phyloP scores from a whole-genome alignment of 1,140 invertebrate genomes.

The Drosophila kohkoa region DNA sequence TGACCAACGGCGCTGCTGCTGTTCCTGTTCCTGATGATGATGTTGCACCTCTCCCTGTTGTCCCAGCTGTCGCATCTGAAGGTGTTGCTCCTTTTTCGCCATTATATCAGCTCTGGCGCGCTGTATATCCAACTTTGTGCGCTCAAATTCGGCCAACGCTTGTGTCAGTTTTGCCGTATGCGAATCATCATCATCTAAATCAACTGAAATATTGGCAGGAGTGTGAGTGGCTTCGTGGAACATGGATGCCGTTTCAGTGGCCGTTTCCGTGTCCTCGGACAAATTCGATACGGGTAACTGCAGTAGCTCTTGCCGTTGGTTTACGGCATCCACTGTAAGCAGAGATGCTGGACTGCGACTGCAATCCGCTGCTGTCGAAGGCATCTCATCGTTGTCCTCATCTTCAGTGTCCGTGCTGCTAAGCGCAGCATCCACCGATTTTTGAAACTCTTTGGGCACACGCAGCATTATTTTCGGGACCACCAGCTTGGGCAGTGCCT shows the following conservation, averaged over 20 bases:
- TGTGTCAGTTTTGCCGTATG: conserved; percentile 48
- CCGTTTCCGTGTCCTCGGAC: conserved; percentile 42
- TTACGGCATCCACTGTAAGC: conserved; percentile 35
- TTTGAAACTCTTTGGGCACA: conserved; percentile 85
- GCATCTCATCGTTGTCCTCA: conserved; percentile 50
- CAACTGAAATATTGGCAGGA: neutral
- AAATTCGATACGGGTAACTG: neutral
- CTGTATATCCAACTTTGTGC: conserved; percentile 73
- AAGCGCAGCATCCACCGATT: conserved; percentile 77
- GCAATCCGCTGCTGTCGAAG: conserved; percentile 1
- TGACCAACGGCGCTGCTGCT: conserved; percentile 65
- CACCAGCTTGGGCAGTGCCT: conserved; percentile 64
- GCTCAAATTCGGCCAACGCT: conserved; percentile 73
- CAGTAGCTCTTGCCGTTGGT: conserved; percentile 28
- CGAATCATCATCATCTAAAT: conserved; percentile 38
- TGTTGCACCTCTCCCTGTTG: conserved; percentile 18
- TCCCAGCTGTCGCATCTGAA: conserved; percentile 5
- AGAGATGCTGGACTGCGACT: conserved; percentile 11
- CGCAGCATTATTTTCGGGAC: conserved; percentile 86
- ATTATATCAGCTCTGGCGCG: conserved; percentile 66
- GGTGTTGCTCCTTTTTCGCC: conserved; percentile 51
- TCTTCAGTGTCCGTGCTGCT: conserved; percentile 79
- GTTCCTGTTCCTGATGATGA: conserved; percentile 29
- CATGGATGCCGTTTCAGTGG: conserved; percentile 48
- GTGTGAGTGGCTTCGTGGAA: conserved; percentile 23